Conservation (phyloP, 2,888 invertebrate genomes). For the Amiota minor region DNA sequence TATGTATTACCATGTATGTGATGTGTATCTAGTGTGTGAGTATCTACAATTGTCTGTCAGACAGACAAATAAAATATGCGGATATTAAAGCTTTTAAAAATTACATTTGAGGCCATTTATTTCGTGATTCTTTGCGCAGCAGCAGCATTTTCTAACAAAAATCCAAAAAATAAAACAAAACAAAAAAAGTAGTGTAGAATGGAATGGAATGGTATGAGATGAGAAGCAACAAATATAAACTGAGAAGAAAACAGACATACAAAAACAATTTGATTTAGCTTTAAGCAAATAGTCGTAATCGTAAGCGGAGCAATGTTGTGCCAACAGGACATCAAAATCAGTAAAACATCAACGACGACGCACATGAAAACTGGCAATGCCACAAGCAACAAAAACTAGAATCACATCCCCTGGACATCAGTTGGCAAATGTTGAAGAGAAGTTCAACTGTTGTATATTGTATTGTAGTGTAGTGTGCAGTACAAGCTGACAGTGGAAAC, state of each 20-base stretch:
- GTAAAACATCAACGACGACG: conserved; percentile 34
- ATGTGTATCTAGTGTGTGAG: no score
- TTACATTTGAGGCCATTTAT: conserved; percentile 60
- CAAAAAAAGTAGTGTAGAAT: neutral
- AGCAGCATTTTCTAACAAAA: conserved; percentile 25
- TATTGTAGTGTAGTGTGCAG: no score
- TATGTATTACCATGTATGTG: neutral
- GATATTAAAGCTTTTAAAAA: conserved; percentile 60
- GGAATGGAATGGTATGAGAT: neutral
- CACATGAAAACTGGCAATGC: conserved; percentile 27
- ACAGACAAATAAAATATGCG: conserved; percentile 45
- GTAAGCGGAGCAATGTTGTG: conserved; percentile 44
- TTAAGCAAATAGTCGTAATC: conserved; percentile 58
- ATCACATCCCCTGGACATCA: neutral
- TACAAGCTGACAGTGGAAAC: conserved; percentile 60
- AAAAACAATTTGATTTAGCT: conserved; percentile 63
- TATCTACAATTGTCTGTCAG: conserved; percentile 15
- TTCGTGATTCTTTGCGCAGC: conserved; percentile 36
- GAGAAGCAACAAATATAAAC: conserved; percentile 35
- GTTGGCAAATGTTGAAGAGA: conserved; percentile 34
- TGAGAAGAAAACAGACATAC: conserved; percentile 37
- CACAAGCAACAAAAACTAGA: conserved; percentile 13
- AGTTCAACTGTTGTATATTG: conserved; percentile 24
- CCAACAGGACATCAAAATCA: conserved; percentile 55
- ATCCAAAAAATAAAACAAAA: conserved; percentile 14